These are phyloP conservation scores for Crocallis elinguaria DNA, from an alignment of 2,888 invertebrate genomes.

Conservation along the genomic window DNA sequence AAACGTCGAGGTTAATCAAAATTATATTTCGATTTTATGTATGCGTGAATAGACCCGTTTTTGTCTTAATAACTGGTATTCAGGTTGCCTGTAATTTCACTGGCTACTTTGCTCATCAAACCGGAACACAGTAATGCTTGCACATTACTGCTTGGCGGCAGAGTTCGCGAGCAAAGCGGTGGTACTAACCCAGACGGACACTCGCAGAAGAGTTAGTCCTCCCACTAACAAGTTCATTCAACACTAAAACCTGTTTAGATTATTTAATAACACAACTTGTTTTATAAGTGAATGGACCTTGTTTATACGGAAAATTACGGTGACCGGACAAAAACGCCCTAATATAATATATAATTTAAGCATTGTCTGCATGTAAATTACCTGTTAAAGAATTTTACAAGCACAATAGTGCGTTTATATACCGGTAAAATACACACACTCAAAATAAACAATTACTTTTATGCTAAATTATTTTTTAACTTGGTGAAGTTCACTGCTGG, in stretches of 20 bases:
- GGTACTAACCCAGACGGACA: too few relatives aligned
- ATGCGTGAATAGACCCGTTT: too few relatives aligned
- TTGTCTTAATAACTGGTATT: too few relatives aligned
- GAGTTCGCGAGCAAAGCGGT: too few relatives aligned
- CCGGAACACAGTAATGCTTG: too few relatives aligned
- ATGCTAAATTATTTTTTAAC: not conserved
- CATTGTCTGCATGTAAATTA: constrained; percentile 32
- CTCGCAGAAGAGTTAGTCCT: too few relatives aligned
- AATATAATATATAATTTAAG: constrained; percentile 16
- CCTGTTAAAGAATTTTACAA: constrained; percentile 17
- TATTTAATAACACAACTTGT: not conserved
- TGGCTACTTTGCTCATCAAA: too few relatives aligned
- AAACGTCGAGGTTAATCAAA: too few relatives aligned
- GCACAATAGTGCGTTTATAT: not conserved
- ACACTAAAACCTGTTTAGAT: not conserved
- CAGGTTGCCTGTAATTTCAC: too few relatives aligned
- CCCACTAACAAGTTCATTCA: too few relatives aligned
- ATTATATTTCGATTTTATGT: too few relatives aligned
- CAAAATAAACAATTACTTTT: not conserved
- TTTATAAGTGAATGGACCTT: constrained; percentile 9
- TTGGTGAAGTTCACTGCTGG: not conserved
- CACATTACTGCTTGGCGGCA: too few relatives aligned
- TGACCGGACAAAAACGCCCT: constrained; percentile 13
- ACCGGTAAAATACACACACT: constrained; percentile 2
- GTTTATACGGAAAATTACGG: constrained; percentile 43